Evolutionary conservation across 2,113 vertebrate genomes (phyloP).

Genomic region (Eupsittula cactorum): DNA sequence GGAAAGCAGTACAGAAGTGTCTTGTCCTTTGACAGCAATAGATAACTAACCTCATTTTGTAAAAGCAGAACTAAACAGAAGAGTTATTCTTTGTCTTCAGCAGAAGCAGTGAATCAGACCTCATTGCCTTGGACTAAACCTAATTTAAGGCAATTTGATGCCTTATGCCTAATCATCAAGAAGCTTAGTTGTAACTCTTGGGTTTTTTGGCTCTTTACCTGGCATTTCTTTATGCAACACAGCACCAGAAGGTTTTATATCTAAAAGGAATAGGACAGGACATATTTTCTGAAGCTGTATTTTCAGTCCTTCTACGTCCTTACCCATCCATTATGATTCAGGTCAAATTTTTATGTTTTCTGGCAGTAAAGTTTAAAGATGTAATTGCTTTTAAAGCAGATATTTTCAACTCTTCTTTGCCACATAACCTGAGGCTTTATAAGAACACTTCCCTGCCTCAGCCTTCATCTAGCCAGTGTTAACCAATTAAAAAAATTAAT

Average conservation of each 20-base stretch:
- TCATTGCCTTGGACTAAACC: conserved; percentile 1
- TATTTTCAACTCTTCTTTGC: background rate
- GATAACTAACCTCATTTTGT: conserved; percentile 60
- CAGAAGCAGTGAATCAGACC: conserved; percentile 37
- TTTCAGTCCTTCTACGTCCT: background rate
- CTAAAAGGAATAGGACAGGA: background rate
- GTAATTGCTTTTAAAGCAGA: background rate
- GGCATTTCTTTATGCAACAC: background rate
- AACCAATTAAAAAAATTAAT: background rate
- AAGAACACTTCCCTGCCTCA: background rate
- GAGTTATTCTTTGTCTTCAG: conserved; percentile 48
- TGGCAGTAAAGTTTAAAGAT: background rate
- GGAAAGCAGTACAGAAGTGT: conserved; percentile 44
- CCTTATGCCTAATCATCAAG: background rate
- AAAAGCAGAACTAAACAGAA: conserved; percentile 40
- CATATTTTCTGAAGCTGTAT: background rate
- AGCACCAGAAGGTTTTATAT: background rate
- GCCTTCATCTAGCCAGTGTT: background rate
- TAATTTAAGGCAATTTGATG: background rate
- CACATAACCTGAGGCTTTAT: background rate
- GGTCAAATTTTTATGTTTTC: background rate
- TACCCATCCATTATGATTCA: background rate
- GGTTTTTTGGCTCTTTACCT: background rate
- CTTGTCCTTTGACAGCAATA: conserved; percentile 45
- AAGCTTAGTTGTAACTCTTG: background rate